Conservation (phyloP, 2,113 vertebrate species). For the Scalopus aquaticus region DNA sequence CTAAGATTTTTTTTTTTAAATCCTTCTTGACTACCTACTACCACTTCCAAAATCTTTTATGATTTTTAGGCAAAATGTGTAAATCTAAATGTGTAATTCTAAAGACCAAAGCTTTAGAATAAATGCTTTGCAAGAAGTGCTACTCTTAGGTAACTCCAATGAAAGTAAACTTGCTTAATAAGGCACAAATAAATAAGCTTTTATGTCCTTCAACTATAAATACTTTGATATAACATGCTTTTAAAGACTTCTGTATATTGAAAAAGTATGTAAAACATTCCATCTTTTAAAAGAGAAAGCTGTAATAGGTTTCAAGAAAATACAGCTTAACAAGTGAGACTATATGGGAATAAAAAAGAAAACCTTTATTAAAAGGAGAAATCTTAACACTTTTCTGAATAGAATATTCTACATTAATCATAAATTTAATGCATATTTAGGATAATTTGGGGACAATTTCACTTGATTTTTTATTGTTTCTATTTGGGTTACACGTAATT, state of each 20-base stretch:
- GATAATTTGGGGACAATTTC: not conserved
- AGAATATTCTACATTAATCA: slow-evolving; percentile 33
- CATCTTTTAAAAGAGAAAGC: slow-evolving; percentile 14
- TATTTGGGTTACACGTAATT: slow-evolving; percentile 34
- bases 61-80: too few relatives aligned
- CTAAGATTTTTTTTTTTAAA: not conserved
- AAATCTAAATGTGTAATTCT: slow-evolving; percentile 24
- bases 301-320: slow-evolving; percentile 31
- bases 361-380: slow-evolving; percentile 48
- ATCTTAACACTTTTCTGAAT: slow-evolving; percentile 11
- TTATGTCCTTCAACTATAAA: slow-evolving; percentile 56
- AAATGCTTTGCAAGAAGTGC: slow-evolving; percentile 11
- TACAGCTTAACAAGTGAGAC: not conserved
- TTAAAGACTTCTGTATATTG: slow-evolving; percentile 26
- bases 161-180: slow-evolving; percentile 34
- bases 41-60: slow-evolving; percentile 50
- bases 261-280: slow-evolving; percentile 45
- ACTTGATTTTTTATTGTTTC: slow-evolving; percentile 33
- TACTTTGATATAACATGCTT: slow-evolving; percentile 21
- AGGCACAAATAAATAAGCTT: slow-evolving; percentile 19
- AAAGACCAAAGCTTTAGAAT: not conserved
- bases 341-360: slow-evolving; percentile 24
- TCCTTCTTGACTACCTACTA: not conserved
- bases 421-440: slow-evolving; percentile 42
- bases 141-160: slow-evolving; percentile 41